phyloP scores from a whole-genome alignment of 2,888 invertebrate species.

The Diarsia brunnea region DNA sequence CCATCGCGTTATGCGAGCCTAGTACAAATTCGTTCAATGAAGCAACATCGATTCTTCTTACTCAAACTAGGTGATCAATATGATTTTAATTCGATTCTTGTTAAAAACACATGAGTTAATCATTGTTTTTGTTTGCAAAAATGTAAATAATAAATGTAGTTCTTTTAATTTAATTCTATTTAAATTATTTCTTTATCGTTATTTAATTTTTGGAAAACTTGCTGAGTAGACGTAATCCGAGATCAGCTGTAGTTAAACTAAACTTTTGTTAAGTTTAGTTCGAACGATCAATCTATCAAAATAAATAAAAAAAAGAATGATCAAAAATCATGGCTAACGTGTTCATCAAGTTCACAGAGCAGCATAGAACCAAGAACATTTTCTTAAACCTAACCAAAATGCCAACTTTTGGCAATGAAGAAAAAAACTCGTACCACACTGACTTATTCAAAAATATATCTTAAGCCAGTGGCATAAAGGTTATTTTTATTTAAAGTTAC shows the following conservation, averaged over 20 bases:
- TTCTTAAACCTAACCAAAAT: conserved; percentile 41
- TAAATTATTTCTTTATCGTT: not conserved
- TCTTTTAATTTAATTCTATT: not conserved
- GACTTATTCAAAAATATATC: conserved; percentile 36
- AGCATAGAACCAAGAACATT: conserved; percentile 74
- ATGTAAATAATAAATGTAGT: not conserved
- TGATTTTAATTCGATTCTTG: conserved; percentile 37
- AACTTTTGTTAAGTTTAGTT: conserved; percentile 1
- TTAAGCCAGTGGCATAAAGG: fast-evolving
- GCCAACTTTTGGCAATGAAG: conserved; percentile 42
- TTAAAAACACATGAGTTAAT: not conserved
- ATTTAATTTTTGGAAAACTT: not conserved
- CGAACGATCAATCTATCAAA: conserved; percentile 46
- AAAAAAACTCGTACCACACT: conserved; percentile 4
- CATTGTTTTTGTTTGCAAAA: not conserved
- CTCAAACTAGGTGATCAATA: conserved; percentile 48
- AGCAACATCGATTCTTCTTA: conserved; percentile 76
- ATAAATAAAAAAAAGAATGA: conserved; percentile 69
- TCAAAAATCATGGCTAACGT: conserved; percentile 85
- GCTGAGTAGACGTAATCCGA: conserved; percentile 9
- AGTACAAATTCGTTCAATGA: conserved; percentile 81
- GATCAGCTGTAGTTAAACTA: not conserved
- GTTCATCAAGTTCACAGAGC: conserved; percentile 84
- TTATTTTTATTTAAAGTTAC: conserved; percentile 42
- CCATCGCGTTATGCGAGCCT: conserved; percentile 68